Evolutionary conservation across 2,888 invertebrate genomes (phyloP).

Genomic region (Cyrtodaria siliqua): DNA sequence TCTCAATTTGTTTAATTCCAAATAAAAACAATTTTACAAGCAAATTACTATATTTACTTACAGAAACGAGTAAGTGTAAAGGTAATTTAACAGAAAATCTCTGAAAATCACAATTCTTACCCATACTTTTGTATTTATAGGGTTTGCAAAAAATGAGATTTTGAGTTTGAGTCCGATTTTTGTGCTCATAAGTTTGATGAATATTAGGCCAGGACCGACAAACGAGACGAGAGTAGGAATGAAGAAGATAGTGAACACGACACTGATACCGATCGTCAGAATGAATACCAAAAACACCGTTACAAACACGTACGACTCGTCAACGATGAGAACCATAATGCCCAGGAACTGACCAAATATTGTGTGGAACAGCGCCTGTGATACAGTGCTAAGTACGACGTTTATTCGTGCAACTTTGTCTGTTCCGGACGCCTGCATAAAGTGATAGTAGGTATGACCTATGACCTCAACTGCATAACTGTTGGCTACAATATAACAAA

Average conservation of each 20-base stretch:
- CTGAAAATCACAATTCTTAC: too few relatives aligned
- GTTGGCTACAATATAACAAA: constrained; percentile 21
- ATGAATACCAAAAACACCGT: constrained; percentile 30
- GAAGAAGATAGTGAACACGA: constrained; percentile 30
- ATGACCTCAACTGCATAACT: constrained; percentile 35
- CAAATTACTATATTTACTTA: too few relatives aligned
- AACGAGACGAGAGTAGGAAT: constrained; percentile 27
- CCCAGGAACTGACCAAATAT: constrained; percentile 43
- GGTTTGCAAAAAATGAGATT: too few relatives aligned
- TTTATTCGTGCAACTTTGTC: constrained; percentile 28
- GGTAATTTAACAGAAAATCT: too few relatives aligned
- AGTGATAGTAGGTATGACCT: constrained; percentile 23
- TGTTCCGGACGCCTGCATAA: constrained; percentile 31
- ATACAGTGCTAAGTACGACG: constrained; percentile 32
- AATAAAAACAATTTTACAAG: too few relatives aligned
- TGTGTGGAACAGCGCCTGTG: constrained; percentile 41
- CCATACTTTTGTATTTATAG: too few relatives aligned
- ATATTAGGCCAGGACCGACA: constrained; percentile 39
- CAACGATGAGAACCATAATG: constrained; percentile 29
- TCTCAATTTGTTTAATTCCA: too few relatives aligned
- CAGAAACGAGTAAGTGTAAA: too few relatives aligned
- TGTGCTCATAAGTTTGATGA: too few relatives aligned
- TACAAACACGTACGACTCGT: constrained; percentile 43
- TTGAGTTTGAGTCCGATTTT: too few relatives aligned
- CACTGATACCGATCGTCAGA: constrained; percentile 21